These are phyloP conservation scores for Callosobruchus maculatus DNA, from an alignment of 2,888 invertebrate species.

Conservation along the genomic window DNA sequence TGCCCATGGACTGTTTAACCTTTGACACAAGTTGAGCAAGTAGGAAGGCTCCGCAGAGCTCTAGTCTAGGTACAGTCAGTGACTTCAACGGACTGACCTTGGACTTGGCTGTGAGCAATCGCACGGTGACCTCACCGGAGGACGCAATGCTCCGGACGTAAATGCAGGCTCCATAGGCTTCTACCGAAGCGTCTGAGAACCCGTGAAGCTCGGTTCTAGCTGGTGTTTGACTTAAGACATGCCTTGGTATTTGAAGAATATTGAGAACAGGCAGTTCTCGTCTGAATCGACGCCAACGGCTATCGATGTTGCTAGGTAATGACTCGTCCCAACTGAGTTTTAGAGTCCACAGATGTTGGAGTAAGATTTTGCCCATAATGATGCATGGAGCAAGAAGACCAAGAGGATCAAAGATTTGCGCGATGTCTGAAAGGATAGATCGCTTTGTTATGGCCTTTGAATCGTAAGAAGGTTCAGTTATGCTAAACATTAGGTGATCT, in stretches of 20 bases:
- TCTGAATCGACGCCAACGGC: not conserved
- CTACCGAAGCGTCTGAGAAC: not conserved
- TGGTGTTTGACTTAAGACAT: not conserved
- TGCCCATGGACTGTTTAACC: not conserved
- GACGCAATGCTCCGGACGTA: not conserved
- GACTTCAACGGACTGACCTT: not conserved
- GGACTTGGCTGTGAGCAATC: not conserved
- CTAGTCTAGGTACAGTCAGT: not conserved
- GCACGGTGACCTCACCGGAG: not conserved
- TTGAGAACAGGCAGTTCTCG: not conserved
- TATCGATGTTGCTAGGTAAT: not conserved
- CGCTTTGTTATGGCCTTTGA: not conserved
- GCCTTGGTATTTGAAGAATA: not conserved
- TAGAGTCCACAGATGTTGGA: not conserved
- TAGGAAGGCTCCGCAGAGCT: not conserved
- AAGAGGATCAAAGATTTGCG: not conserved
- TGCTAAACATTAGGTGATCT: not conserved
- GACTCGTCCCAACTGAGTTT: not conserved
- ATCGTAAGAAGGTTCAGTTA: not conserved
- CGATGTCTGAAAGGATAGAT: not conserved
- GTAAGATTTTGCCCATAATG: not conserved
- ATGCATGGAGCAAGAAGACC: not conserved
- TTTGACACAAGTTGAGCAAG: not conserved
- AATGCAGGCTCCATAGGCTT: constrained; percentile 1
- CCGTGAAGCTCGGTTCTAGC: not conserved